These are phyloP conservation scores for Hirudinaria manillensis DNA, from an alignment of 2,888 invertebrate genomes.

Conservation along the genomic window DNA sequence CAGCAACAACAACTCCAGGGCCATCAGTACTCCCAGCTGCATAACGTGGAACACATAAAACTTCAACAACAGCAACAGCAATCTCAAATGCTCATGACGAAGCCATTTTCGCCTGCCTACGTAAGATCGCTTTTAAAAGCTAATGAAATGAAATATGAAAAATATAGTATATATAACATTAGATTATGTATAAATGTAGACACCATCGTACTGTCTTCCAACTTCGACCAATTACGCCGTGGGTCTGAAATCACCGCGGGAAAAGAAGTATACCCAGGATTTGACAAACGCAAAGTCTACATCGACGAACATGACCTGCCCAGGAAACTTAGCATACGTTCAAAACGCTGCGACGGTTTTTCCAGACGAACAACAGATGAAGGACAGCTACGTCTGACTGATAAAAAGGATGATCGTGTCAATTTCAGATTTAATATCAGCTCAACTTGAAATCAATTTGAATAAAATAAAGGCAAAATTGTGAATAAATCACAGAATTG, in stretches of 20 bases:
- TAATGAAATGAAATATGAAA: not conserved
- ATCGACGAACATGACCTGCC: not conserved
- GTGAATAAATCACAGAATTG: too few species aligned
- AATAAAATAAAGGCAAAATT: too few species aligned
- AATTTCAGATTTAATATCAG: too few species aligned
- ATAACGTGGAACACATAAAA: too few species aligned
- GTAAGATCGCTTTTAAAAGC: not conserved
- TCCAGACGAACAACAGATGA: not conserved
- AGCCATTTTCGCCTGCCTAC: not conserved
- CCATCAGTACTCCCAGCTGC: not conserved
- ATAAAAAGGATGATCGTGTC: too few species aligned
- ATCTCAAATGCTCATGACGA: constrained; percentile 8
- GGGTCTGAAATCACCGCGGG: not conserved
- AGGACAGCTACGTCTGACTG: constrained; percentile 7
- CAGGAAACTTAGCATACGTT: not conserved
- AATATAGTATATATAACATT: too few species aligned
- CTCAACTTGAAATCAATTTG: too few species aligned
- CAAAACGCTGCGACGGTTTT: not conserved
- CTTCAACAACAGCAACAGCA: not conserved
- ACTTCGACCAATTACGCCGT: not conserved
- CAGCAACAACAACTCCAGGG: not conserved
- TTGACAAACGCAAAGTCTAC: not conserved
- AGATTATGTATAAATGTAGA: too few species aligned
- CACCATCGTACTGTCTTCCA: constrained; percentile 3
- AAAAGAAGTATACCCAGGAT: not conserved